Evolutionary conservation across 1,140 invertebrate genomes (phyloP).

Genomic region (Psix sp.): DNA sequence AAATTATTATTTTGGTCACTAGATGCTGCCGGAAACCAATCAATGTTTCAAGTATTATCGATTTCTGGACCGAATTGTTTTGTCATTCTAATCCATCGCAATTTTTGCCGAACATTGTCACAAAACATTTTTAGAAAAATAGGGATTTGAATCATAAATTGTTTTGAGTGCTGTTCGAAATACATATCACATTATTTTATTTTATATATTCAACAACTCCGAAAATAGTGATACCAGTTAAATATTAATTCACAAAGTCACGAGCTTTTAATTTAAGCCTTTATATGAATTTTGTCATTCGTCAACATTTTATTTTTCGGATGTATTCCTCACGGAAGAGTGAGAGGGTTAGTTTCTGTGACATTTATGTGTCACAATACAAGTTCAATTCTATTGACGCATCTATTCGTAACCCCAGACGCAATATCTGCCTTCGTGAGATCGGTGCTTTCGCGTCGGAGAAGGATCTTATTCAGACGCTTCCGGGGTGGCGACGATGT

Average conservation of each 20-base stretch:
- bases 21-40: conserved; percentile 44
- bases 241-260: too few relatives aligned
- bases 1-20: conserved; percentile 64
- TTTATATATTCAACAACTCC: too few relatives aligned
- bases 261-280: too few relatives aligned
- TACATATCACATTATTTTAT: too few relatives aligned
- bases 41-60: conserved; percentile 19
- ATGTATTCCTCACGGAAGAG: too few relatives aligned
- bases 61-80: conserved; percentile 26
- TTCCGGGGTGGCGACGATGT: conserved; percentile 58
- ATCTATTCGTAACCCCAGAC: conserved; percentile 65
- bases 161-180: too few relatives aligned
- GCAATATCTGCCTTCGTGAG: conserved; percentile 60
- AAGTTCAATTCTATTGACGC: conserved; percentile 71
- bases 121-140: too few relatives aligned
- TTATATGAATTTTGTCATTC: conserved; percentile 59
- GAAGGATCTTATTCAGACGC: conserved; percentile 68
- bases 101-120: neutral
- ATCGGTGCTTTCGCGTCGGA: conserved; percentile 63
- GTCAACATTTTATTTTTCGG: too few relatives aligned
- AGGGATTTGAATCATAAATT: too few relatives aligned
- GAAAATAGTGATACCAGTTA: too few relatives aligned
- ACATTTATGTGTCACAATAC: conserved; percentile 66
- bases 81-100: neutral
- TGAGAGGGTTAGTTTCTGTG: conserved; percentile 67